Percentiles rank a stretch among this genome's conserved stretches.
phyloP scores from a whole-genome alignment of 37 sponge, comb jelly and placozoan species.

The Eunapius fragilis region DNA sequence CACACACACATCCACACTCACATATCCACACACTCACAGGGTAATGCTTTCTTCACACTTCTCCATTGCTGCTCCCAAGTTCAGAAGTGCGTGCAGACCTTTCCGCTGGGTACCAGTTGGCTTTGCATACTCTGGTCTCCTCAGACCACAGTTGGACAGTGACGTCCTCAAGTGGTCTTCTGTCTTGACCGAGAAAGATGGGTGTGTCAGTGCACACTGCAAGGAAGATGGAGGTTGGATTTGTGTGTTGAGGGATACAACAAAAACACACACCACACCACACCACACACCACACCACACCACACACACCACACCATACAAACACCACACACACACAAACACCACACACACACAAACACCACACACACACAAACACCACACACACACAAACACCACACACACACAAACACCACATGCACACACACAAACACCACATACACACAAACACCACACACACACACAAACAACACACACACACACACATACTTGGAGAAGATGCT shows the following conservation, averaged over 20 bases:
- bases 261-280: too few species aligned
- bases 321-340: too few species aligned
- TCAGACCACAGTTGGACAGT: slow-evolving; percentile 52
- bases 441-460: too few species aligned
- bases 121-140: slow-evolving; percentile 3
- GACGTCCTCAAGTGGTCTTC: slow-evolving; percentile 21
- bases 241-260: background rate
- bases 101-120: background rate
- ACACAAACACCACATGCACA: too few species aligned
- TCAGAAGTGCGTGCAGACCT: background rate
- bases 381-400: too few species aligned
- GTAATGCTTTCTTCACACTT: background rate
- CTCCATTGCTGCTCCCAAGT: background rate
- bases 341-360: too few species aligned
- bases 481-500: slow-evolving; percentile 36
- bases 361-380: too few species aligned
- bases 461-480: too few species aligned
- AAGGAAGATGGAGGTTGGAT: background rate
- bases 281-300: too few species aligned
- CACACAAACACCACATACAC: too few species aligned
- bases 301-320: too few species aligned
- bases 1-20: background rate
- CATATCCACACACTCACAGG: background rate
- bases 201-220: slow-evolving; percentile 69
- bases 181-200: slow-evolving; percentile 29